Evolutionary conservation across 2,113 vertebrate genomes (phyloP), one percentile per base, ranked within the genome.

Genomic region (Crypturellus undulatus): DNA sequence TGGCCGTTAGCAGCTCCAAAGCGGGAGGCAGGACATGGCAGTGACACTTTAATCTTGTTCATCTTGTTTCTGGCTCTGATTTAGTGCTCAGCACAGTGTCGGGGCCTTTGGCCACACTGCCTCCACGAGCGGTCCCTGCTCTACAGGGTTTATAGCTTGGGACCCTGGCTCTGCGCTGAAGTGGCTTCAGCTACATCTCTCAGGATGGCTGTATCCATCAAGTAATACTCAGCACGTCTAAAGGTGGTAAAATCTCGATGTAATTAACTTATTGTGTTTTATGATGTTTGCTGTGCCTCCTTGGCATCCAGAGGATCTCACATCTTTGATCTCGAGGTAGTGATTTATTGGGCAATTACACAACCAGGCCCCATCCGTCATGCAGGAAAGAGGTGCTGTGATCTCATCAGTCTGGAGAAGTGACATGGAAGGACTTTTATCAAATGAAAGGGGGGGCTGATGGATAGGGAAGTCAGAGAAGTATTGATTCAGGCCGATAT

Each of bases 401-500:
- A 91, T 95, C 92, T 95, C 49, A 54, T 94, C 94, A 92, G 84
- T 77, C 93, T 92, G 92, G 14, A 51, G 93, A 95, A n/a, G 89
- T 13, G 49, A 87, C 89, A 76, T 20, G 86, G 95, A 87, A 77
- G 79, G 91, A 82, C 86, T 92, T 96, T 86, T 89, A 95, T 95
- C 95, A 97, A 93, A 93, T 5, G 17, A 54, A 92, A 87, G 45
- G 70, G 56, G 59, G 76, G 26, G 63, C 32, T 60, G 94, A 96
- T 96, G 87, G 87, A 88, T 97, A 93, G 78, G 25, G 8, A 79
- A 94, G 89, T 58, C 70, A n/a, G 82, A 83, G 34, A 94, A 92
- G 91, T 96, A 97, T 96, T 92, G 96, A 97, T 96, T 97, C 40
- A 9, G 94, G 87, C 87, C 95, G 91, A 96, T 96, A 89, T 78